Evolutionary conservation across 1,140 invertebrate genomes (phyloP), one percentile per base, ranked within the genome.

Genomic region (Macrocentrus cingulum): DNA sequence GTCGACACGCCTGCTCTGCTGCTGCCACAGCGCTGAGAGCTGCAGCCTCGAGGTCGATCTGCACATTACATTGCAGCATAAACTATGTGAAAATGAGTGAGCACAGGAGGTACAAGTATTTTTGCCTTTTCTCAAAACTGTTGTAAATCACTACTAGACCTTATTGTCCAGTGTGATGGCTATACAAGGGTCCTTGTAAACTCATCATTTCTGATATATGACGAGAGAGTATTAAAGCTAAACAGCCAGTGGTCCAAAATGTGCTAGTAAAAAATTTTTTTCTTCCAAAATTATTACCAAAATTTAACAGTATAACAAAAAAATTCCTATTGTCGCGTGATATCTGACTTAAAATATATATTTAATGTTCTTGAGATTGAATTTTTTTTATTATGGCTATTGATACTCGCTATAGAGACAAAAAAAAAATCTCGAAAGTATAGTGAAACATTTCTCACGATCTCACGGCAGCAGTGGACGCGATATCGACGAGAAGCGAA

Each of bases 191-290:
- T 44, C 48, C 37, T 32, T 1, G 49, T 68, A 66, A 68, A 66
- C 61, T 68, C 63, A 66, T 66, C 59, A 68, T 68, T 16, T 56
- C 52, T 63, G 55, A 66, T 68, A 66, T 66, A 68, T 56, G 62
- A 63, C 62, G 36, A 39, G 36, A 15, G 36, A 39, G 36, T 39
- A 11, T n/a, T n/a, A n/a, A n/a, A n/a, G n/a, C n/a, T n/a, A n/a
- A n/a, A n/a, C n/a, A n/a, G n/a, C n/a, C n/a, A n/a, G n/a, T n/a
- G n/a, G n/a, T n/a, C n/a, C n/a, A n/a, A n/a, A n/a, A n/a, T n/a
- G n/a, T n/a, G n/a, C n/a, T n/a, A n/a, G n/a, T n/a, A n/a, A n/a
- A n/a, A n/a, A n/a, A n/a, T n/a, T n/a, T n/a, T n/a, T n/a, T n/a
- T n/a, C n/a, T n/a, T n/a, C n/a, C n/a, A n/a, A n/a, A n/a, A n/a